Evolutionary conservation across 2,888 invertebrate genomes (phyloP), one percentile per base, ranked within the genome.

Genomic region (Archaeoteleia sp.): DNA sequence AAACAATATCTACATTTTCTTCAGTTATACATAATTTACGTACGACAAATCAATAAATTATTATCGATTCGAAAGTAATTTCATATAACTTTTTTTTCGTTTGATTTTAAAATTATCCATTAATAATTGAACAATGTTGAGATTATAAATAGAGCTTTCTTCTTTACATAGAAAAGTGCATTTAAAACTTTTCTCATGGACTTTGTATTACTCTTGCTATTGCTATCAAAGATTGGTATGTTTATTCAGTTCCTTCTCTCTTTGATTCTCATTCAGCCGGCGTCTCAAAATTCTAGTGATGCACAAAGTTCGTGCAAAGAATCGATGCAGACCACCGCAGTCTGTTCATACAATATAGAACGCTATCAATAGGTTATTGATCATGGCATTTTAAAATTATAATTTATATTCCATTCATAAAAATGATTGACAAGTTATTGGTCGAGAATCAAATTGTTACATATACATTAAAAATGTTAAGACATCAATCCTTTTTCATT

Each of bases 341-440:
- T 15, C 34, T 2, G 6, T 1, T 1, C 14, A 14, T 35, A 13
- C 14, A 14, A 35, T 35, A 7, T n/a, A 13, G 14, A 13, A 15
- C 8, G 34, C 34, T 35, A 35, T 35, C 34, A 35, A 35, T 35
- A 14, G 34, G 15, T 15, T 13, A 7, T 13, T 35, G 10, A 35
- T 35, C 34, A 35, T 35, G n/a, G 15, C 15, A 35, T 8, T 15
- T 1, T 8, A 35, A 13, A 14, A 8, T 35, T n/a, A 15, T 35
- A 10, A 8, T 35, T 35, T 35, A n/a, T 5, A 6, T 35, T 35
- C 2, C 14, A 14, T 35, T 35, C 8, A 7, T 2, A 32, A 32
- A 35, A 15, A 14, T 15, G 13, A 35, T 35, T 35, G 34, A 14
- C 8, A 14, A 14, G 34, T 35, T 35, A 35, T 14, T n/a, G 15